Percentiles rank a stretch among this genome's conserved stretches.
Evolutionary conservation across 2,888 invertebrate species (phyloP).

Genomic region (Xanthorhoe spadicearia): DNA sequence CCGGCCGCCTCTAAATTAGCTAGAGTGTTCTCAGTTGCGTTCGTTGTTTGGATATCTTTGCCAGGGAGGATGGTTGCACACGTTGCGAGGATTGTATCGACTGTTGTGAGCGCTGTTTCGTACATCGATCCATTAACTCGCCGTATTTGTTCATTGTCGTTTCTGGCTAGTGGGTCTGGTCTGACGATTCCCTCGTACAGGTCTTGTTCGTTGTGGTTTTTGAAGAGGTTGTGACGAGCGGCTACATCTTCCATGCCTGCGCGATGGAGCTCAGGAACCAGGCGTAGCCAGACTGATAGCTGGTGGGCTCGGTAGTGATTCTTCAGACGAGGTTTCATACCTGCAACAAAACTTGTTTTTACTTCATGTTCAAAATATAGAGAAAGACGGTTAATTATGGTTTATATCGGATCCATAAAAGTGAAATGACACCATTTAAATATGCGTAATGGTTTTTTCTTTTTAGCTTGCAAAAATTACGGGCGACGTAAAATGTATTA

Average conservation of each 20-base stretch:
- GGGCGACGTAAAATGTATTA: no score
- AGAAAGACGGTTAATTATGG: no score
- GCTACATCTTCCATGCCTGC: conserved; percentile 96
- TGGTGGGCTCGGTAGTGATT: conserved; percentile 98
- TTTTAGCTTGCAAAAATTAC: no score
- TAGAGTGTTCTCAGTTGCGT: conserved; percentile 88
- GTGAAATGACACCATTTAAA: no score
- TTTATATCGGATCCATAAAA: no score
- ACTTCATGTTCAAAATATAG: no score
- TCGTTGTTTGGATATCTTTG: conserved; percentile 78
- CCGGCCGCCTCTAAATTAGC: conserved; percentile 92
- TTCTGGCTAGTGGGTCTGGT: conserved; percentile 91
- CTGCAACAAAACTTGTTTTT: conserved; percentile 78
- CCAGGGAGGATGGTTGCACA: conserved; percentile 87
- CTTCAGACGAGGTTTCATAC: conserved; percentile 94
- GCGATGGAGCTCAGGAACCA: conserved; percentile 95
- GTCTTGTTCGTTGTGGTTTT: conserved; percentile 94
- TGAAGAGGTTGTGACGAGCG: conserved; percentile 94
- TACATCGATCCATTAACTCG: conserved; percentile 78
- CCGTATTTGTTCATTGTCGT: conserved; percentile 86
- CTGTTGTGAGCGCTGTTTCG: conserved; percentile 87
- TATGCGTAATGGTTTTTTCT: no score
- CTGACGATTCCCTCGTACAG: conserved; percentile 95
- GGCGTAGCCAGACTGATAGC: conserved; percentile 96
- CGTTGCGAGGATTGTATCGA: conserved; percentile 88